phyloP scores from a whole-genome alignment of 2,888 invertebrate genomes.

The Panorpa germanica region DNA sequence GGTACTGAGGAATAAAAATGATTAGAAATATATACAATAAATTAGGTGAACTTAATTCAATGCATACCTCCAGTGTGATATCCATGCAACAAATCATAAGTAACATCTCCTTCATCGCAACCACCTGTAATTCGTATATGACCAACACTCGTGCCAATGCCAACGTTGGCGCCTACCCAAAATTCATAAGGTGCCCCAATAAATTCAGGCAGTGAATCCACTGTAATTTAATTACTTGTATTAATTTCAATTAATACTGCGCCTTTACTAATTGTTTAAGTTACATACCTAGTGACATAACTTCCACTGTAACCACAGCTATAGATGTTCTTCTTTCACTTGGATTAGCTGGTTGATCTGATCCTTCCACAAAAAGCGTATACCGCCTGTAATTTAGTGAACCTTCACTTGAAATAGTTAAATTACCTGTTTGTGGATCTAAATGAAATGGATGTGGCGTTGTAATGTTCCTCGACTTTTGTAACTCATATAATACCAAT shows the following conservation, averaged over 20 bases:
- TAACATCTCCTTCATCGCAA: conserved; percentile 41
- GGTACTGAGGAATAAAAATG: conserved; percentile 49
- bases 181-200: conserved; percentile 75
- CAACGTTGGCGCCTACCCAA: conserved; percentile 76
- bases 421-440: conserved; percentile 47
- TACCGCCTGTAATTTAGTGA: conserved; percentile 52
- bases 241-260: background rate
- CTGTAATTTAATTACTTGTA: conserved; percentile 11
- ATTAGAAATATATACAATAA: conserved; percentile 6
- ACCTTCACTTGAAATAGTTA: conserved; percentile 40
- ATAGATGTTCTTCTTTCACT: conserved; percentile 65
- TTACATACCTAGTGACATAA: conserved; percentile 33
- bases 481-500: conserved; percentile 51
- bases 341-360: conserved; percentile 67
- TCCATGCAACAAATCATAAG: conserved; percentile 66
- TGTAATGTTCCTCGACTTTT: conserved; percentile 43
- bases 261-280: conserved; percentile 6
- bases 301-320: conserved; percentile 70
- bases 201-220: conserved; percentile 47
- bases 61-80: conserved; percentile 60
- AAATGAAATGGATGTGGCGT: conserved; percentile 49
- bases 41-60: conserved; percentile 3
- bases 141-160: conserved; percentile 69
- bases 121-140: conserved; percentile 62
- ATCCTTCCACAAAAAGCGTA: conserved; percentile 66